Conservation (phyloP, 1,140 invertebrate genomes). For the Chironomus tepperi region DNA sequence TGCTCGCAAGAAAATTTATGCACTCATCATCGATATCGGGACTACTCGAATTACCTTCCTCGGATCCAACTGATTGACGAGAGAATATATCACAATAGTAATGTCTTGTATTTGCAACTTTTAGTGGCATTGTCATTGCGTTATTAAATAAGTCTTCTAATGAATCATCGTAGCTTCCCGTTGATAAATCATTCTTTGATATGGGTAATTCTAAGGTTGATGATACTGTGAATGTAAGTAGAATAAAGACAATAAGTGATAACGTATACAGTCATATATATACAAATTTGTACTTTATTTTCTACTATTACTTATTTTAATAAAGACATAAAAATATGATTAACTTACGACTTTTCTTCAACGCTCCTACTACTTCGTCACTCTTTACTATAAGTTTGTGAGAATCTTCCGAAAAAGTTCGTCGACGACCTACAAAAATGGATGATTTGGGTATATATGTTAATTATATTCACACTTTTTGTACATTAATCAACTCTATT, state of each 20-base stretch:
- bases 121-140: background rate
- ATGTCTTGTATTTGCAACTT: background rate
- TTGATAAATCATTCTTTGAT: background rate
- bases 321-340: background rate
- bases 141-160: background rate
- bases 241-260: background rate
- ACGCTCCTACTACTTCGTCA: background rate
- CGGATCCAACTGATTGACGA: background rate
- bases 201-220: background rate
- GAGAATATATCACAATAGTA: constrained; percentile 9
- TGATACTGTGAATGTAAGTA: background rate
- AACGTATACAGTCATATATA: background rate
- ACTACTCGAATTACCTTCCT: background rate
- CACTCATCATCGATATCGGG: constrained; percentile 1
- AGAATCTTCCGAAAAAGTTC: constrained; percentile 16
- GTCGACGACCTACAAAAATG: background rate
- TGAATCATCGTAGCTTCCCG: background rate
- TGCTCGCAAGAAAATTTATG: background rate
- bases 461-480: background rate
- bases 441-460: background rate
- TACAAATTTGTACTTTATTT: too few species aligned
- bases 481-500: too few species aligned
- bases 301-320: too few species aligned
- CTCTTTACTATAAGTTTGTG: background rate
- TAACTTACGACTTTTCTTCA: constrained; percentile 2